Percentiles rank a stretch among this genome's conserved stretches.
These are phyloP conservation scores for Phoebastria nigripes DNA, from an alignment of 2,797 vertebrate genomes.

Conservation along the genomic window DNA sequence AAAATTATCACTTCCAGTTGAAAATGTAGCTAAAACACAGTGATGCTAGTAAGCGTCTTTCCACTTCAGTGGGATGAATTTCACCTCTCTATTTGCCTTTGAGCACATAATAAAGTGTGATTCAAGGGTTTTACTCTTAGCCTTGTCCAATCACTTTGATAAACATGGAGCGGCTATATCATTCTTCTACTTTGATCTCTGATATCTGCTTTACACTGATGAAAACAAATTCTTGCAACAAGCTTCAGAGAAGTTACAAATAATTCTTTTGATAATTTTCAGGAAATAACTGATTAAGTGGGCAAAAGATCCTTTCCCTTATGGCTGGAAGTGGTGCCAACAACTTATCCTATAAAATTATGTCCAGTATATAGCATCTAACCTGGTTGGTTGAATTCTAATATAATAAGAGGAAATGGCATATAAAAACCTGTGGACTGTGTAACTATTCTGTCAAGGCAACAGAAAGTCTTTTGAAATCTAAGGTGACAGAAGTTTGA, in stretches of 20 bases:
- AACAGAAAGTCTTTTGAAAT: conserved; percentile 23
- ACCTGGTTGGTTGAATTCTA: neutral
- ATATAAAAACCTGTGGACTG: conserved; percentile 28
- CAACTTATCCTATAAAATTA: neutral
- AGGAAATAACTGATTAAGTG: neutral
- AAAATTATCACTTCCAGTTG: neutral
- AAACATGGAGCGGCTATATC: neutral
- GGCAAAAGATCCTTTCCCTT: neutral
- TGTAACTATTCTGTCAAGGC: conserved; percentile 38
- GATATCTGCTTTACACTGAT: neutral
- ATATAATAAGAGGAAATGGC: neutral
- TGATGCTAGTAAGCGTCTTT: neutral
- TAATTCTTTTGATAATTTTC: neutral
- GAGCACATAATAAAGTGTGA: neutral
- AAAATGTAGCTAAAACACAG: neutral
- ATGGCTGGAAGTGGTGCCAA: neutral
- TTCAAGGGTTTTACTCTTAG: neutral
- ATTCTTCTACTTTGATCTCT: neutral
- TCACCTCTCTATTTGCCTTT: neutral
- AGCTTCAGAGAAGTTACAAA: neutral
- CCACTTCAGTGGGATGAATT: neutral
- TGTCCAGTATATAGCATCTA: neutral
- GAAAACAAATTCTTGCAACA: neutral
- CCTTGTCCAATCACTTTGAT: neutral
- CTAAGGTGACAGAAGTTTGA: neutral